Evolutionary conservation across 1,140 invertebrate genomes (phyloP).

Genomic region (Steinernema khuongi): DNA sequence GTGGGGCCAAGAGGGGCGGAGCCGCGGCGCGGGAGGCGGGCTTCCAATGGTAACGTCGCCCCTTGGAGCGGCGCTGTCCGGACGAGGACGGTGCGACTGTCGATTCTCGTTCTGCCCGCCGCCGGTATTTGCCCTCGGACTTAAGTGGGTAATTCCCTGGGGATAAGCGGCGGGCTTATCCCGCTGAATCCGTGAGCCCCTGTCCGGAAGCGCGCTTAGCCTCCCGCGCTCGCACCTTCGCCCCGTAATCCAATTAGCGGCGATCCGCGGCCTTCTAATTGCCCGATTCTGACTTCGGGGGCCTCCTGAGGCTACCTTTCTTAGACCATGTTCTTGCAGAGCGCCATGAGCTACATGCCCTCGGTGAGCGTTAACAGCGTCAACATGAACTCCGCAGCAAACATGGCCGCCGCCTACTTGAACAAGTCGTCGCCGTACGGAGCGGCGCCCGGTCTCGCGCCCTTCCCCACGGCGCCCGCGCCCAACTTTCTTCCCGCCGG

Average conservation of each 20-base stretch:
- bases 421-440: constrained; percentile 9
- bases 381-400: constrained; percentile 18
- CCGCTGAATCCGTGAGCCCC: neutral
- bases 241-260: neutral
- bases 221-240: constrained; percentile 1
- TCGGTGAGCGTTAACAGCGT: constrained; percentile 16
- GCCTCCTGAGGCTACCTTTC: too few species aligned
- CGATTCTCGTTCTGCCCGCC: constrained; percentile 10
- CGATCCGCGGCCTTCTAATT: neutral
- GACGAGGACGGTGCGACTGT: neutral
- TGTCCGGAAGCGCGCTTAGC: neutral
- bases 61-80: neutral
- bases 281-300: too few species aligned
- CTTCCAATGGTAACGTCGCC: neutral
- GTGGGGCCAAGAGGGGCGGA: neutral
- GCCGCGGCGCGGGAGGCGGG: neutral
- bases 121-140: constrained; percentile 6
- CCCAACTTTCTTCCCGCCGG: constrained; percentile 24
- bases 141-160: constrained; percentile 12
- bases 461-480: constrained; percentile 13
- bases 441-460: constrained; percentile 12
- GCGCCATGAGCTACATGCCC: too few species aligned
- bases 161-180: constrained; percentile 7
- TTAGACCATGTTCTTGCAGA: neutral
- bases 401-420: constrained; percentile 23